Evolutionary conservation across 2,113 vertebrate genomes (phyloP), one percentile per base, ranked within the genome.

Genomic region (Hiodon tergisus): DNA sequence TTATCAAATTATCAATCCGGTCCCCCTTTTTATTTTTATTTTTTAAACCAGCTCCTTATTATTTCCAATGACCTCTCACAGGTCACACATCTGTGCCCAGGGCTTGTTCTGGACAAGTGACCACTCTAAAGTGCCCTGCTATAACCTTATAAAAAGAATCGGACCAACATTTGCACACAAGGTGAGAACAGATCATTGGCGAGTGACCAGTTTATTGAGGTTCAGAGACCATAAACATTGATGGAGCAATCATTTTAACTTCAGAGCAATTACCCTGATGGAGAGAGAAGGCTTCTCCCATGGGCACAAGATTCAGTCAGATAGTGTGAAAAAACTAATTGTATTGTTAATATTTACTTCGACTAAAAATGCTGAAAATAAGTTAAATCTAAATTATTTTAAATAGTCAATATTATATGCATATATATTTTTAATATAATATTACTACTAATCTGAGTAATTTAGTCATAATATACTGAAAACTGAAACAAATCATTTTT

Each of bases 191-290:
- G 90, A 92, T 92, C 93, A 94, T 94, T 87, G 92, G 91, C 92
- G 93, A 91, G 91, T 93, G 92, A 93, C 90, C 91, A 93, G 92
- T 94, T 94, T 94, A 94, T 94, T 93, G 92, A 92, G 93, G 93
- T 93, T 93, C 90, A 93, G 91, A 94, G 92, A 93, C 91, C 91
- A 94, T 94, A 94, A 94, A 94, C 92, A 93, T 93, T 93, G 92
- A 93, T 94, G 92, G 93, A 92, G 92, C 93, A 94, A 94, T 94
- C 93, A 94, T 94, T 94, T 93, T 90, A 92, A 93, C 92, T 93
- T 93, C 89, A 92, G 92, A 91, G 91, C 92, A 93, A 93, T 94
- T 93, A 93, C 91, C 87, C 89, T 92, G 91, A 92, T 92, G 89
- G 91, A 88, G 90, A 72, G 90, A 93, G 93, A 92, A 93, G 91